Evolutionary conservation across 2,888 invertebrate species (phyloP).

Genomic region (Busseola fusca): DNA sequence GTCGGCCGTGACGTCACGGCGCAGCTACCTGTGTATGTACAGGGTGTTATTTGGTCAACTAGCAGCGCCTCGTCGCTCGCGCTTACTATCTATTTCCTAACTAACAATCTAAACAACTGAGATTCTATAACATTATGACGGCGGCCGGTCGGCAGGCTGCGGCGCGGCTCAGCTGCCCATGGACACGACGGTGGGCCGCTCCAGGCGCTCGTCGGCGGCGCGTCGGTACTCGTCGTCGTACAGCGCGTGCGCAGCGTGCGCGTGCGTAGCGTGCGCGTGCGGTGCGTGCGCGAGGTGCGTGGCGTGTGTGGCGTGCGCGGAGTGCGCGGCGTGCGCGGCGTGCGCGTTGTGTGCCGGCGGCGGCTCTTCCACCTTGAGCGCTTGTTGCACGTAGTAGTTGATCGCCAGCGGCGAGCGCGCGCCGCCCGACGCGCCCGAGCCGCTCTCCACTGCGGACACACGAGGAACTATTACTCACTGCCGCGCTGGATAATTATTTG

Average conservation of each 20-base stretch:
- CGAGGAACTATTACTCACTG: slow-evolving; percentile 16
- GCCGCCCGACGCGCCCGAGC: slow-evolving; percentile 59
- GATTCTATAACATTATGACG: slow-evolving; percentile 73
- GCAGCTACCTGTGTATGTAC: slow-evolving; percentile 35
- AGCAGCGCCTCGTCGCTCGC: slow-evolving; percentile 69
- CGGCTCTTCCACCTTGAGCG: slow-evolving; percentile 81
- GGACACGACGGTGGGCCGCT: slow-evolving; percentile 88
- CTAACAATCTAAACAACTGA: slow-evolving; percentile 75
- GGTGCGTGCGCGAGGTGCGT: slow-evolving; percentile 70
- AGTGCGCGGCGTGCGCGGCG: slow-evolving; percentile 65
- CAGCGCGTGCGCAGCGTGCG: slow-evolving; percentile 67
- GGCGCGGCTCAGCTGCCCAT: slow-evolving; percentile 81
- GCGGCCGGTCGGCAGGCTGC: slow-evolving; percentile 25
- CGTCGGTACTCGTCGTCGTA: slow-evolving; percentile 58
- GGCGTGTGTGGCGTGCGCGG: slow-evolving; percentile 70
- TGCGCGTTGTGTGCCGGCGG: slow-evolving; percentile 68
- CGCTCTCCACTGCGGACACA: slow-evolving; percentile 50
- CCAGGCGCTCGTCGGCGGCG: slow-evolving; percentile 77
- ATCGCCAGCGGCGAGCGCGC: slow-evolving; percentile 73
- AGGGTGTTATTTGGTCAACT: slow-evolving; percentile 73
- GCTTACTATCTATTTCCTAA: slow-evolving; percentile 58
- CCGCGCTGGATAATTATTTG: neutral
- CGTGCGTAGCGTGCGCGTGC: slow-evolving; percentile 67
- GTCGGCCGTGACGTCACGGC: neutral
- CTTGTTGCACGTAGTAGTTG: slow-evolving; percentile 79